Evolutionary conservation across 2,797 vertebrate genomes (phyloP).

Genomic region (Sebastes diploproa): DNA sequence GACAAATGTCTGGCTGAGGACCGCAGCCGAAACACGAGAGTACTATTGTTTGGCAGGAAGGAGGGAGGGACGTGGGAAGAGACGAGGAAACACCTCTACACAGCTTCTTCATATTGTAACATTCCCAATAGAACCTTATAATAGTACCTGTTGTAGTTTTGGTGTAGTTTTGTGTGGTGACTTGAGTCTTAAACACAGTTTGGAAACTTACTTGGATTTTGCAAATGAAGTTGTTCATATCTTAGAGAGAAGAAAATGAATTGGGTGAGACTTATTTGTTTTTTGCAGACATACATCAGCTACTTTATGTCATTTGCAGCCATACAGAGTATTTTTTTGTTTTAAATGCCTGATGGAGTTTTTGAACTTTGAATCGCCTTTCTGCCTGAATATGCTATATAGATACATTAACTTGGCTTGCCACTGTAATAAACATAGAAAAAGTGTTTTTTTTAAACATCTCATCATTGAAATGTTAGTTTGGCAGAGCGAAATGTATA

Average conservation of each 20-base stretch:
- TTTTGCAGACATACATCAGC: neutral
- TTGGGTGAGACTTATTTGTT: neutral
- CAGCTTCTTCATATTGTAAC: neutral
- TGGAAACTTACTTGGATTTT: neutral
- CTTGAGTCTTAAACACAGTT: neutral
- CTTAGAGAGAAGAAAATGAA: neutral
- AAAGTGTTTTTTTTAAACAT: neutral
- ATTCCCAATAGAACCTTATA: neutral
- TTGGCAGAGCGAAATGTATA: neutral
- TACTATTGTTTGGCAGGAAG: conserved; percentile 45
- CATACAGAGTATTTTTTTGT: neutral
- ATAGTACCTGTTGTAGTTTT: neutral
- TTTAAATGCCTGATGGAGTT: neutral
- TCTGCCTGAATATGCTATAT: neutral
- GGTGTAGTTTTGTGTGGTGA: neutral
- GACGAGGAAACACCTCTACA: conserved; percentile 22
- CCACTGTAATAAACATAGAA: neutral
- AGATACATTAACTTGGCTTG: neutral
- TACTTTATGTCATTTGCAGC: neutral
- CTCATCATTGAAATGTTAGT: neutral
- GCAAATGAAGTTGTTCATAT: neutral
- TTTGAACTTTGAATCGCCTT: neutral
- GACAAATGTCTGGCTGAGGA: conserved; percentile 68
- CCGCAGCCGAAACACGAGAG: conserved; percentile 69
- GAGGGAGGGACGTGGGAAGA: conserved; percentile 30